Evolutionary conservation across 2,888 invertebrate genomes (phyloP).

Genomic region (Branchinecta sandiegonensis): DNA sequence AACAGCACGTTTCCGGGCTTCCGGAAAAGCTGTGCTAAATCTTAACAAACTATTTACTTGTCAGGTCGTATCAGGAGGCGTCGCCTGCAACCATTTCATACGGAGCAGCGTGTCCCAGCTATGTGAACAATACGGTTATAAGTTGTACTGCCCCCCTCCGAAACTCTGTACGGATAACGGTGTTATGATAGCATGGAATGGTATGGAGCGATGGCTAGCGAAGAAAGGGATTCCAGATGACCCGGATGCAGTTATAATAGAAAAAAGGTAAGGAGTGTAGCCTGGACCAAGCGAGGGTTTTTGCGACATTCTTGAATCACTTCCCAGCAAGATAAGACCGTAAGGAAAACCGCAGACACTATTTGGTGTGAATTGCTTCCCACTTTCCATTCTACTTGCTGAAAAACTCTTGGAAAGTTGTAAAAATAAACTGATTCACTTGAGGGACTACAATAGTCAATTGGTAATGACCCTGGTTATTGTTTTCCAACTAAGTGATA

Average conservation of each 20-base stretch:
- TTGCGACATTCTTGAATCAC: no score
- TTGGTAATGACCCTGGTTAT: no score
- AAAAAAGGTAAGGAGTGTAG: conserved; percentile 37
- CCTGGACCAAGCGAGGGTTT: no score
- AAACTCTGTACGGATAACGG: conserved; percentile 93
- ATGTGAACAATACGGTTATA: conserved; percentile 48
- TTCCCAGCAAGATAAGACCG: no score
- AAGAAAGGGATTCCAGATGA: conserved; percentile 40
- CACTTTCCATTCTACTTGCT: no score
- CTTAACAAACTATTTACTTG: conserved; percentile 20
- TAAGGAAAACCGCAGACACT: no score
- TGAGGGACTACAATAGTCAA: no score
- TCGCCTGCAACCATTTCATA: conserved; percentile 80
- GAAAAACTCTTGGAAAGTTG: no score
- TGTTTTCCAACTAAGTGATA: no score
- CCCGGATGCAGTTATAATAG: conserved; percentile 45
- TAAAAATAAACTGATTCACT: no score
- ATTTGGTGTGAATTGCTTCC: no score
- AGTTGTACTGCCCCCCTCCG: conserved; percentile 59
- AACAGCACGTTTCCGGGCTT: no score
- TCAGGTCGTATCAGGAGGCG: conserved; percentile 83
- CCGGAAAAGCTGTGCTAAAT: neutral
- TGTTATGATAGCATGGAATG: conserved; percentile 98
- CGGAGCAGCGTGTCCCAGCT: conserved; percentile 51
- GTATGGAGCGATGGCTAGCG: conserved; percentile 55